Conservation (phyloP, 2,797 vertebrate species). For the Eutrigla gurnardus region DNA sequence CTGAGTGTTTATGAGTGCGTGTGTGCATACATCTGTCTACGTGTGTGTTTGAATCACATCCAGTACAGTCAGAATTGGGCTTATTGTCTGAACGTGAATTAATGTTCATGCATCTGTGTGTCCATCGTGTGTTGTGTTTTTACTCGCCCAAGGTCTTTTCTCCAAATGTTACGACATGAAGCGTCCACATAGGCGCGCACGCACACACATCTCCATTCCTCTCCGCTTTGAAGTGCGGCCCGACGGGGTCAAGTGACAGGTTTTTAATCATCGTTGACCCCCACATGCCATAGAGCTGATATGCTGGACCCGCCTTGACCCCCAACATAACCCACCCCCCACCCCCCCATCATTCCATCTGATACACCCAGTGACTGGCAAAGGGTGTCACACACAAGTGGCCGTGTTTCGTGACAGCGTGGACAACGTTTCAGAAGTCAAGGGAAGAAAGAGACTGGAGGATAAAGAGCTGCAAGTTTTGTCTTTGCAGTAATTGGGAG, state of each 20-base stretch:
- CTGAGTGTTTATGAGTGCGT: constrained; percentile 62
- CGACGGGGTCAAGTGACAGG: constrained; percentile 81
- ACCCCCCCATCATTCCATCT: constrained; percentile 53
- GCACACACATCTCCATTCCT: constrained; percentile 34
- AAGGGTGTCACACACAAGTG: constrained; percentile 76
- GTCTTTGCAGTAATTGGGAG: background rate
- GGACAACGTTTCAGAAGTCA: constrained; percentile 48
- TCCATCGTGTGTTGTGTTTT: constrained; percentile 29
- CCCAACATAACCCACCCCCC: constrained; percentile 40
- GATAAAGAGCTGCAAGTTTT: constrained; percentile 41
- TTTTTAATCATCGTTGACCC: constrained; percentile 84
- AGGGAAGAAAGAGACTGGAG: constrained; percentile 7
- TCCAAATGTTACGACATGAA: constrained; percentile 14
- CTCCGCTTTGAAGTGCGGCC: constrained; percentile 67
- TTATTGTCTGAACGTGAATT: constrained; percentile 38
- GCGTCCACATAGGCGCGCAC: background rate
- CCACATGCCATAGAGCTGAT: constrained; percentile 80
- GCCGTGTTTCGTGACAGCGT: constrained; percentile 63
- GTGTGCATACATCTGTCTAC: constrained; percentile 9
- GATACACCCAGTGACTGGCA: constrained; percentile 67
- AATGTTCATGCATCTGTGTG: constrained; percentile 27
- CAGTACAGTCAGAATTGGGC: constrained; percentile 18
- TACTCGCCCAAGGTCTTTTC: background rate
- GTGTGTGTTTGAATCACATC: constrained; percentile 38
- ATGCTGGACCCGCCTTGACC: constrained; percentile 68